Conservation (phyloP, 2,888 invertebrate species). For the Netelia virgata region DNA sequence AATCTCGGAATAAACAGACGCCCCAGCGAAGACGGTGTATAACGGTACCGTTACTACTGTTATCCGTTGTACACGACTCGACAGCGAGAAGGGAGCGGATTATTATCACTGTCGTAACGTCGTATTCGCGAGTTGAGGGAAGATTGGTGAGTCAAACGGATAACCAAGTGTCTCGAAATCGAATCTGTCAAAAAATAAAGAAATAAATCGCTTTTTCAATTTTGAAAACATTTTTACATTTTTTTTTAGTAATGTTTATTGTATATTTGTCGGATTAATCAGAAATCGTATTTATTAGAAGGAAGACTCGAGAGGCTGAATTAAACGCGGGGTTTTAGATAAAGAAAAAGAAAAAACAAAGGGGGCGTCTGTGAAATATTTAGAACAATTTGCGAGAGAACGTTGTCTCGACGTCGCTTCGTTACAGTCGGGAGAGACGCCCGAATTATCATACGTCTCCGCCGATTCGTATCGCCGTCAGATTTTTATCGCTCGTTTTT, state of each 20-base stretch:
- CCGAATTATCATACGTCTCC: constrained; percentile 42
- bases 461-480: constrained; percentile 22
- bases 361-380: constrained; percentile 1
- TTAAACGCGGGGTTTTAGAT: too few relatives aligned
- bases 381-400: not conserved
- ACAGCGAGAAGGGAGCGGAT: constrained; percentile 8
- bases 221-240: too few relatives aligned
- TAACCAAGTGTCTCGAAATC: not conserved
- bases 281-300: too few relatives aligned
- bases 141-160: not conserved
- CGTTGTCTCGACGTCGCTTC: not conserved
- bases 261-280: too few relatives aligned
- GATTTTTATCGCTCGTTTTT: constrained; percentile 39
- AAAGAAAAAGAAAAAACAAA: not conserved
- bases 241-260: too few relatives aligned
- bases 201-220: not conserved
- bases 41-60: constrained; percentile 9
- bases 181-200: not conserved
- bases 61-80: not conserved
- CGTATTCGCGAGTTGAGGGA: not conserved
- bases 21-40: constrained; percentile 17
- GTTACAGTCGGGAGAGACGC: not conserved
- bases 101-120: constrained; percentile 18
- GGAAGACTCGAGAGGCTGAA: too few relatives aligned
- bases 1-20: constrained; percentile 50